phyloP scores from a whole-genome alignment of 2,888 invertebrate genomes.

The Microplitis deprimator region DNA sequence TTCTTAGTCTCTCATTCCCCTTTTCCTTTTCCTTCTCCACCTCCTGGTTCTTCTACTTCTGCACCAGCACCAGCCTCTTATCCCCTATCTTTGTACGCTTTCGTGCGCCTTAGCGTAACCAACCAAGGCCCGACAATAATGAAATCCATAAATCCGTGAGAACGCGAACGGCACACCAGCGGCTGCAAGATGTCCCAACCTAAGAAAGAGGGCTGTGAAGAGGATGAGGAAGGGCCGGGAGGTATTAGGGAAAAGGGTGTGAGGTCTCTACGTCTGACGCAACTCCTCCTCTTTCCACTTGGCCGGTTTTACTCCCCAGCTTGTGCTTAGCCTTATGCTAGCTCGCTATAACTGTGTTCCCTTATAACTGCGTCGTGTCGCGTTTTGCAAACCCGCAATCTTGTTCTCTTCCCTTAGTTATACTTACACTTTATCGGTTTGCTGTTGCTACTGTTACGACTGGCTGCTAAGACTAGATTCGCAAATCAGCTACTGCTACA shows the following conservation, averaged over 20 bases:
- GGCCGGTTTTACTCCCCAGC: conserved; percentile 43
- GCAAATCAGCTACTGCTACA: conserved; percentile 11
- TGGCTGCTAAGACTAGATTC: conserved; percentile 1
- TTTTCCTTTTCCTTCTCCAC: conserved; percentile 38
- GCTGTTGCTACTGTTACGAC: conserved; percentile 2
- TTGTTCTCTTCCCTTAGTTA: conserved; percentile 32
- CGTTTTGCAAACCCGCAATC: conserved; percentile 30
- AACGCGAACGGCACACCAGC: conserved; percentile 68
- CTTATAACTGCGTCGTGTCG: conserved; percentile 29
- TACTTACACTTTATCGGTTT: not conserved
- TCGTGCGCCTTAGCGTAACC: conserved; percentile 70
- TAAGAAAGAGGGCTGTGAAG: conserved; percentile 13
- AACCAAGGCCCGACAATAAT: conserved; percentile 77
- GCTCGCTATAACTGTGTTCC: conserved; percentile 43
- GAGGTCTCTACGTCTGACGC: conserved; percentile 36
- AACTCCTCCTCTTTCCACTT: conserved; percentile 49
- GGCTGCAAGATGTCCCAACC: conserved; percentile 44
- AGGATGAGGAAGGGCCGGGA: not conserved
- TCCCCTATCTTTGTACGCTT: conserved; percentile 46
- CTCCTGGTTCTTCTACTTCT: conserved; percentile 30
- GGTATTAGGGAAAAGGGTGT: conserved; percentile 1
- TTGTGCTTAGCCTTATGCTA: conserved; percentile 42
- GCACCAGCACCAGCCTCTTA: conserved; percentile 7
- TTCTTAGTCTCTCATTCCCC: conserved; percentile 35
- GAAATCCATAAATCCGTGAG: conserved; percentile 80